Conservation (phyloP, 2,888 invertebrate species). For the Spatulosminthurus flaviceps region DNA sequence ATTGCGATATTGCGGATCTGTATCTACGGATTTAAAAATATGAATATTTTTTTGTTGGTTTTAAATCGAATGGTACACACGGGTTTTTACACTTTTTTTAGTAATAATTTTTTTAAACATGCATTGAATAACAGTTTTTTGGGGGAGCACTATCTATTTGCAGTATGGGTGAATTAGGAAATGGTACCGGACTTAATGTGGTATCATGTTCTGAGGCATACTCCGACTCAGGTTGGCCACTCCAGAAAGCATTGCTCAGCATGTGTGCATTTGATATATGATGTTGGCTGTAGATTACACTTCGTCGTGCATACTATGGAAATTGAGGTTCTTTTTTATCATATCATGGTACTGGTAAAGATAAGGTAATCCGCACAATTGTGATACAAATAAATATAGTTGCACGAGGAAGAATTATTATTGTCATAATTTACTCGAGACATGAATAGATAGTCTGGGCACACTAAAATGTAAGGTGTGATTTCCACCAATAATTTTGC, state of each 20-base stretch:
- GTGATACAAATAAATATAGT: slow-evolving; percentile 4
- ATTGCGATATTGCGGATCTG: too few relatives aligned
- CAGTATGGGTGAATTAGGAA: not conserved
- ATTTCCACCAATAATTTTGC: too few relatives aligned
- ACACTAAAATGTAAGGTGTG: too few relatives aligned
- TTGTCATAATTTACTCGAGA: not conserved
- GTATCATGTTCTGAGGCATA: not conserved
- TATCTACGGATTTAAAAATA: too few relatives aligned
- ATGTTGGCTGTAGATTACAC: not conserved
- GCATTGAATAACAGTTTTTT: not conserved
- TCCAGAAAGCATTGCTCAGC: slow-evolving; percentile 18
- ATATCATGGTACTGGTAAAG: slow-evolving; percentile 33
- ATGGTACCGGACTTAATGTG: not conserved
- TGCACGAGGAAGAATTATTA: not conserved
- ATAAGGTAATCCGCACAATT: slow-evolving; percentile 22
- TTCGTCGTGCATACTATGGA: not conserved
- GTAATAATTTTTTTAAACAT: not conserved
- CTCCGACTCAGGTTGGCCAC: not conserved
- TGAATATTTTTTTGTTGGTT: too few relatives aligned
- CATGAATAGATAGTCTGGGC: too few relatives aligned
- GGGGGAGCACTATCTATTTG: not conserved
- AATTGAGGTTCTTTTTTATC: slow-evolving; percentile 32
- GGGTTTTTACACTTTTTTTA: too few relatives aligned
- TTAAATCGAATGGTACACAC: not conserved
- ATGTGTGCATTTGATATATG: not conserved